phyloP scores from a whole-genome alignment of 2,113 vertebrate species.

The Tamias sibiricus region DNA sequence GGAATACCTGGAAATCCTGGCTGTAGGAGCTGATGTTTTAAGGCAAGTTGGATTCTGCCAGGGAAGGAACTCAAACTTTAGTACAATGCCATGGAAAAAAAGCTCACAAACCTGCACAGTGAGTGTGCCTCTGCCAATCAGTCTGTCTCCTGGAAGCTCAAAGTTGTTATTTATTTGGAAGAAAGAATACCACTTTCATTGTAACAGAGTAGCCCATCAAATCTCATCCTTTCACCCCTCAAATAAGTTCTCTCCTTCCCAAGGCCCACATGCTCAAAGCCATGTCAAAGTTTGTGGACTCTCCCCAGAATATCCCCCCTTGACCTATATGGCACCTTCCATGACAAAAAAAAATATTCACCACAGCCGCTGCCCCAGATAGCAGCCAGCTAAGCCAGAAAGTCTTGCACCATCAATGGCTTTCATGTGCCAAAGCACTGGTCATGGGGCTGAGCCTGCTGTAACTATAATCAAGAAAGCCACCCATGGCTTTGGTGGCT shows the following conservation, averaged over 20 bases:
- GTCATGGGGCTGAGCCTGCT: neutral
- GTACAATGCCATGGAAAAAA: neutral
- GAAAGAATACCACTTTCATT: neutral
- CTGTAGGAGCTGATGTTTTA: neutral
- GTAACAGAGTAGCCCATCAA: neutral
- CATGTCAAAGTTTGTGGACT: conserved; percentile 12
- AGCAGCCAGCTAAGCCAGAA: neutral
- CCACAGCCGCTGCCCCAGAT: neutral
- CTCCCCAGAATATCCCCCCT: neutral
- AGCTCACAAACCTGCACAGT: neutral
- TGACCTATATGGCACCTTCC: neutral
- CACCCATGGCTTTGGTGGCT: neutral
- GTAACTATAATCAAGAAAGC: neutral
- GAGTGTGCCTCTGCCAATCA: neutral
- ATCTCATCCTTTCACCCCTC: neutral
- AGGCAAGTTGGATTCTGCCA: neutral
- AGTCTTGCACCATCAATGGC: neutral
- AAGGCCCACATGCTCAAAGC: neutral
- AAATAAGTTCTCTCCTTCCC: neutral
- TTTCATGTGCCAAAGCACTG: neutral
- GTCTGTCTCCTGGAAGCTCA: neutral
- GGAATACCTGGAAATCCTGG: neutral
- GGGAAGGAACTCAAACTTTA: neutral
- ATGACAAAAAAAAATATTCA: neutral
- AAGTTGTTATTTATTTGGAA: neutral